Evolutionary conservation across 2,888 invertebrate species (phyloP).

Genomic region (Lithophane semibrunnea): DNA sequence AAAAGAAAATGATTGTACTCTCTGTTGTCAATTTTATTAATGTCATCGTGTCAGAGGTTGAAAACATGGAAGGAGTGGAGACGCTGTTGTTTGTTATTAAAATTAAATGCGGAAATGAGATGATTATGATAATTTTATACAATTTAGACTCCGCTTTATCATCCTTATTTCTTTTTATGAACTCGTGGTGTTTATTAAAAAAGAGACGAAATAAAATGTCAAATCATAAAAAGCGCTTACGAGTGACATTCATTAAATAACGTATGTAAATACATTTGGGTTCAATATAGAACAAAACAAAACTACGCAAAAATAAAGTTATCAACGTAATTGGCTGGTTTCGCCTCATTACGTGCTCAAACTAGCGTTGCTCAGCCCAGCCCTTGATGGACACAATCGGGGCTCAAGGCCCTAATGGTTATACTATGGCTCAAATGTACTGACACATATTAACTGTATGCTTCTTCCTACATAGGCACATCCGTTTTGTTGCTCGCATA

Average conservation of each 20-base stretch:
- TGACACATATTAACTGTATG: background rate
- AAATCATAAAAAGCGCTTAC: background rate
- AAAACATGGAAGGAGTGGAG: background rate
- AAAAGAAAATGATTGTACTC: background rate
- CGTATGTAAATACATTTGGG: background rate
- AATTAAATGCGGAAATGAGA: conserved; percentile 1
- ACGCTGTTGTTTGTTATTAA: background rate
- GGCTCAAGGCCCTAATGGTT: conserved; percentile 35
- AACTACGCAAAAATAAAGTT: conserved; percentile 17
- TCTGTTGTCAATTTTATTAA: too few species aligned
- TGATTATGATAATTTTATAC: conserved; percentile 2
- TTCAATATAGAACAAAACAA: background rate
- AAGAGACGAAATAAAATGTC: background rate
- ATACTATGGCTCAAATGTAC: background rate
- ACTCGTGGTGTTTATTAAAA: background rate
- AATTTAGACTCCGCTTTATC: background rate
- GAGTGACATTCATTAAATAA: too few species aligned
- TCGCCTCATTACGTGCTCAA: conserved; percentile 39
- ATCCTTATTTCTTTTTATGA: background rate
- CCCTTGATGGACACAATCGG: conserved; percentile 41
- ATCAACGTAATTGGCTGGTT: conserved; percentile 26
- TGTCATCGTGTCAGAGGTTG: background rate
- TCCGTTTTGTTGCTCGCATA: background rate
- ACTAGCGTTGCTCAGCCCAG: conserved; percentile 21
- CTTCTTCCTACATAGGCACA: background rate